Evolutionary conservation across 2,113 vertebrate species (phyloP).

Genomic region (Aythya baeri): DNA sequence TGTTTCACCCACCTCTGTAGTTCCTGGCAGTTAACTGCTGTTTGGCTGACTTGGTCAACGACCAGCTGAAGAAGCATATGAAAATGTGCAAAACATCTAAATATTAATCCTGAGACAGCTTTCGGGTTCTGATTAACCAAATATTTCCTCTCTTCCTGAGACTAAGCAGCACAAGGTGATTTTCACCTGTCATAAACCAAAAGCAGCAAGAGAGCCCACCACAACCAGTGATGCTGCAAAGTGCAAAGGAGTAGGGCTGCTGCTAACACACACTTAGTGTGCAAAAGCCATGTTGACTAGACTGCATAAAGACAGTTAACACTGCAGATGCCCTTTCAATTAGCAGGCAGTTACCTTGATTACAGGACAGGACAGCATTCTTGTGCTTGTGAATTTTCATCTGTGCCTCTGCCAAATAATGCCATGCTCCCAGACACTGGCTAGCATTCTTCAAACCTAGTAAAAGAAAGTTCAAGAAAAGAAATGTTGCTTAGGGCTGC

Average conservation of each 20-base stretch:
- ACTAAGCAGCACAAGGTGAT: background rate
- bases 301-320: background rate
- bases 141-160: background rate
- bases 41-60: background rate
- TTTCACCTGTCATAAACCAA: background rate
- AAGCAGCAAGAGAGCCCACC: background rate
- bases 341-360: constrained; percentile 78
- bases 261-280: background rate
- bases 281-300: background rate
- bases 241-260: background rate
- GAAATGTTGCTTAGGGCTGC: background rate
- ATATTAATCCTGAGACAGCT: background rate
- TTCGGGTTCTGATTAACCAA: background rate
- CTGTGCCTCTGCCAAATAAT: constrained; percentile 85
- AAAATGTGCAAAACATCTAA: background rate
- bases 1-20: background rate
- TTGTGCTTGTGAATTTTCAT: constrained; percentile 85
- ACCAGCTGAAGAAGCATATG: background rate
- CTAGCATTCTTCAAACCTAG: constrained; percentile 84
- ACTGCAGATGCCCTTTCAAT: background rate
- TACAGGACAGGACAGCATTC: constrained; percentile 82
- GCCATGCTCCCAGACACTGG: constrained; percentile 80
- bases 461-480: background rate
- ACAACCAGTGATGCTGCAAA: background rate
- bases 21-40: background rate